Evolutionary conservation across 2,797 vertebrate species (phyloP), one percentile per base, ranked within the genome.

Genomic region (Dromococcyx pavoninus): DNA sequence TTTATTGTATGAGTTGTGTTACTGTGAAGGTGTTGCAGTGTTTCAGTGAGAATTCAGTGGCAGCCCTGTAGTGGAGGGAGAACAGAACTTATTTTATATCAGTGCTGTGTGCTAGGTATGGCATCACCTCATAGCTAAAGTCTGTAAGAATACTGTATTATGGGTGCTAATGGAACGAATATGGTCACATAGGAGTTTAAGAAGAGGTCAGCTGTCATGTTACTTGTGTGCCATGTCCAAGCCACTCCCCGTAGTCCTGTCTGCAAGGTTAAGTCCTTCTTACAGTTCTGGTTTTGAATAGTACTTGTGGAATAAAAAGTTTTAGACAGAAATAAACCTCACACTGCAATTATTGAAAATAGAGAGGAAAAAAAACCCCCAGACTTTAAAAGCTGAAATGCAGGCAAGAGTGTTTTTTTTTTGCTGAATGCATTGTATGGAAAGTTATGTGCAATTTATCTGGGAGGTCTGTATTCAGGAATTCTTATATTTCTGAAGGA

Each of bases 351-450:
- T 9, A 25, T 18, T 73, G 41, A 27, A 60, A 75, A 51, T 4
- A 14, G 81, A 43, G 48, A 82, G 51, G 5, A 2, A 25, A 37
- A 17, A 62, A 53, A n/a, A n/a, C n/a, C n/a, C 28, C 5, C 5
- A 39, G 76, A 17, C 23, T 32, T 46, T 28, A 51, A 67, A 82
- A n/a, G 24, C 54, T 81, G 14, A n/a, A 81, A 60, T 17, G 35
- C 35, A 43, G 54, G 50, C 50, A 51, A 27, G 39, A 15, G 17
- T 23, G 22, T 9, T 8, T 3, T 21, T 3, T 21, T 73, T 66
- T 58, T 77, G 11, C 19, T 70, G 5, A 11, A 10, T 0, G 0
- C 69, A 10, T 17, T 0, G 3, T 35, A n/a, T 17, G 10, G 27
- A 33, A 18, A 82, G 44, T 79, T 85, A 43, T 22, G 13, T 65